phyloP scores from a whole-genome alignment of 1,140 invertebrate genomes.

The Dermatophagoides farinae region DNA sequence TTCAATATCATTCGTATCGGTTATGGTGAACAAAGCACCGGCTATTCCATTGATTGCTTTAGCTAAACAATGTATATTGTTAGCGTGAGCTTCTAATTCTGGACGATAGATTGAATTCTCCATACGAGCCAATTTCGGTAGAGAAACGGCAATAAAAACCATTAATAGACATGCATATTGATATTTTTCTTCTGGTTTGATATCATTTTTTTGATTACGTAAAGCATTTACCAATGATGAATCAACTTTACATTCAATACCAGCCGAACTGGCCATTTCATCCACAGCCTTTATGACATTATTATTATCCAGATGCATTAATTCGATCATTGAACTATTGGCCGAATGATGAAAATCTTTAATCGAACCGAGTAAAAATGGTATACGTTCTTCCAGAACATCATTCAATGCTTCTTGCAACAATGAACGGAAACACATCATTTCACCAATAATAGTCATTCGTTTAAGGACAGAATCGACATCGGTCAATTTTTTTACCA shows the following conservation, averaged over 20 bases:
- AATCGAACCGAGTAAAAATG: constrained; percentile 86
- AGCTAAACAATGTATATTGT: constrained; percentile 94
- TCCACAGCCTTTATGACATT: constrained; percentile 44
- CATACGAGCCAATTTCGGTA: constrained; percentile 79
- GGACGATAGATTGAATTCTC: constrained; percentile 72
- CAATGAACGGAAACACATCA: constrained; percentile 79
- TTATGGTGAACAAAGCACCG: constrained; percentile 83
- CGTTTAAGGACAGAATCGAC: constrained; percentile 83
- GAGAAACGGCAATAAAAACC: constrained; percentile 95
- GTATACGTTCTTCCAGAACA: constrained; percentile 74
- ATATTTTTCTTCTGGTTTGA: constrained; percentile 74
- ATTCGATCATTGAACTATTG: constrained; percentile 5
- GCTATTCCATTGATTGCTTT: constrained; percentile 91
- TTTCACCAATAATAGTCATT: constrained; percentile 94
- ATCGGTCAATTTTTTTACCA: constrained; percentile 51
- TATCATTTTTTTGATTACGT: constrained; percentile 54
- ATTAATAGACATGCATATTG: constrained; percentile 79
- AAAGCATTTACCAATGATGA: constrained; percentile 73
- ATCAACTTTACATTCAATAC: constrained; percentile 77
- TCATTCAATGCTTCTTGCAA: constrained; percentile 80
- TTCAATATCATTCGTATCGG: constrained; percentile 81
- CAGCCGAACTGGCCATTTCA: constrained; percentile 90
- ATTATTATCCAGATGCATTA: constrained; percentile 14
- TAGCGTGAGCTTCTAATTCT: constrained; percentile 78
- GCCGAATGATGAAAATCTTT: constrained; percentile 66